Evolutionary conservation across 2,888 invertebrate species (phyloP), one percentile per base, ranked within the genome.

Genomic region (Ditylenchus weischeri): DNA sequence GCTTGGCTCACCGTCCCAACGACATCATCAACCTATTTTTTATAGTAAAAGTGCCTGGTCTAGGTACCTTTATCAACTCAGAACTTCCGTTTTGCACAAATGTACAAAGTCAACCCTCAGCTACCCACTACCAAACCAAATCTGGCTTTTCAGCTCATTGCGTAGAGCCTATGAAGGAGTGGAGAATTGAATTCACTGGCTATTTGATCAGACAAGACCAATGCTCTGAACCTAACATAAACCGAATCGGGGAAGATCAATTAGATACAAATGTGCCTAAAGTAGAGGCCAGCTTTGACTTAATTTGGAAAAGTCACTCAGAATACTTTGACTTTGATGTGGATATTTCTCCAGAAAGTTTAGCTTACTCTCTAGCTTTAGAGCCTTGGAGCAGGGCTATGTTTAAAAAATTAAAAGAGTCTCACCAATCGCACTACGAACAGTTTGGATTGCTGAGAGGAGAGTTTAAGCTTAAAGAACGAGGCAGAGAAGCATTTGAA

Each of bases 351-450:
- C 87, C 88, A 0, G 84, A 87, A 0, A 85, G 88, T 0, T 85
- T 90, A 78, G 89, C 90, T 57, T 87, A 88, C 71, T 89, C 90
- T 2, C 88, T 91, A 49, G 90, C 91, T 0, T 86, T 87, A 61
- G 90, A 91, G 83, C 86, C 87, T 0, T 91, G 91, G 91, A 88
- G 88, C 64, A 85, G 87, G 64, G 83, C 87, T 63, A 89, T 89
- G 82, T 91, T 89, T 79, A 84, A 88, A 65, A 86, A 85, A 36
- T 86, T 88, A 48, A 88, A 88, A 85, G 86, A 85, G 89, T 90
- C 88, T 1, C 90, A 90, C 80, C 90, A 91, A 80, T 89, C 88
- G 0, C 91, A 91, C 79, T 91, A 91, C 83, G 91, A 91, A 78
- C 91, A 91, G 69, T 80, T 79, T 65, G 80, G 80, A 15, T 66